Evolutionary conservation across 2,888 invertebrate genomes (phyloP), one percentile per base, ranked within the genome.

Genomic region (Troides helena): DNA sequence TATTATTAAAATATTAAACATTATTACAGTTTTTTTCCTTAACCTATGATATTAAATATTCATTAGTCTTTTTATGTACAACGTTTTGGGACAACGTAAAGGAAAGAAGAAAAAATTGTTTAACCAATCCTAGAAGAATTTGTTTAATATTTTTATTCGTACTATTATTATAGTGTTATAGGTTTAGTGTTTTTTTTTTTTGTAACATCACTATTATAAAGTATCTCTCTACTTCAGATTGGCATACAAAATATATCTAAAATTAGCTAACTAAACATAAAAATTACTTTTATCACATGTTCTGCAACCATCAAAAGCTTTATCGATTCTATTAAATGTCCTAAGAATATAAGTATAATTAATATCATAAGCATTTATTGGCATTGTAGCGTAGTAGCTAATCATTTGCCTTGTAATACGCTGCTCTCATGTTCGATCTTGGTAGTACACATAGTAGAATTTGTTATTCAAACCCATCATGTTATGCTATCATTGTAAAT

Each of bases 51-150:
- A 60, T 60, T 60, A 64, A 70, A 68, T 65, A 64, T 58, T 62
- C 5, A 61, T 67, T 71, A 64, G 67, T 67, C 39, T 59, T 64
- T 65, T 61, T 64, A 68, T 65, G 64, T 64, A 67, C 60, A 64
- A 56, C 7, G 56, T 21, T 25, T 39, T 65, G 71, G 36, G 18
- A 53, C n/a, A 63, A 63, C 36, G 18, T 25, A 50, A 18, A 50
- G 50, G 0, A 1, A 50, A 50, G 18, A 5, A 50, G 1, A 50
- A 50, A 1, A 17, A 17, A 50, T 50, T 50, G 14, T 14, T 46
- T 46, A 1, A 46, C 50, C 50, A 50, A 50, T 14, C 5, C 50
- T 14, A 14, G 50, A 50, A 14, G 18, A 50, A 50, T 5, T 50
- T 14, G 5, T 50, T 17, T 18, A 46, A 14, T 17, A 50, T 14